Percentiles rank a stretch among this genome's conserved stretches.
phyloP scores from a whole-genome alignment of 2,797 vertebrate genomes.

The Triplophysa yarkandensis region DNA sequence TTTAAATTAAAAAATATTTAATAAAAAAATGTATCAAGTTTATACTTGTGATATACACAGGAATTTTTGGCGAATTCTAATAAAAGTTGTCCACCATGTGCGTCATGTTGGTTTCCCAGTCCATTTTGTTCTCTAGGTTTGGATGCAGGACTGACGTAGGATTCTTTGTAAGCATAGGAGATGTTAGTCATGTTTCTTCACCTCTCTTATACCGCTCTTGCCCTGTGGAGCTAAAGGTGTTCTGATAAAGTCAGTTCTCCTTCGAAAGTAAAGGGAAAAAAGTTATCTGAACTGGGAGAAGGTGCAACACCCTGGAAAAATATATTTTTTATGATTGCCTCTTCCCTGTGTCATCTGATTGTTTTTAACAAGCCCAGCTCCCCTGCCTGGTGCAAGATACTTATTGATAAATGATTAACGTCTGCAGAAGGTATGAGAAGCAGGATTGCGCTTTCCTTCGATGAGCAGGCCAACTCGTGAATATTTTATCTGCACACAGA shows the following conservation, averaged over 20 bases:
- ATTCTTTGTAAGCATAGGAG: constrained; percentile 43
- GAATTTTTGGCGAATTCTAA: too few species aligned
- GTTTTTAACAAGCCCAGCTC: constrained; percentile 61
- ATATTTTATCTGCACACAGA: constrained; percentile 84
- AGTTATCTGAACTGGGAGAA: constrained; percentile 48
- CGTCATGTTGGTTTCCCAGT: constrained; percentile 2
- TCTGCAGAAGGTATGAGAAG: constrained; percentile 75
- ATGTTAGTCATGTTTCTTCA: constrained; percentile 64
- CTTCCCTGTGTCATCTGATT: constrained; percentile 50
- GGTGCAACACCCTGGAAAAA: constrained; percentile 43
- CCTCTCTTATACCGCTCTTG: constrained; percentile 59
- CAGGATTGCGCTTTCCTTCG: constrained; percentile 70
- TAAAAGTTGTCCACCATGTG: not conserved
- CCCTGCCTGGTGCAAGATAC: constrained; percentile 64
- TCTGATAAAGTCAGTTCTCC: constrained; percentile 53
- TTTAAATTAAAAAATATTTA: too few species aligned
- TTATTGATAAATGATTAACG: constrained; percentile 87
- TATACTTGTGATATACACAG: too few species aligned
- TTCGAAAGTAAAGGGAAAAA: constrained; percentile 16
- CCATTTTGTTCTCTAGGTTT: constrained; percentile 20
- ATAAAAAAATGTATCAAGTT: too few species aligned
- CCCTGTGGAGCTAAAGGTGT: constrained; percentile 48
- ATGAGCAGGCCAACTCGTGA: constrained; percentile 77
- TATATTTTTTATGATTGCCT: constrained; percentile 61
- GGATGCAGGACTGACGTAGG: constrained; percentile 12